Percentiles rank a stretch among this genome's conserved stretches.
Evolutionary conservation across 2,888 invertebrate species (phyloP).

Genomic region (Mylabris sibirica): DNA sequence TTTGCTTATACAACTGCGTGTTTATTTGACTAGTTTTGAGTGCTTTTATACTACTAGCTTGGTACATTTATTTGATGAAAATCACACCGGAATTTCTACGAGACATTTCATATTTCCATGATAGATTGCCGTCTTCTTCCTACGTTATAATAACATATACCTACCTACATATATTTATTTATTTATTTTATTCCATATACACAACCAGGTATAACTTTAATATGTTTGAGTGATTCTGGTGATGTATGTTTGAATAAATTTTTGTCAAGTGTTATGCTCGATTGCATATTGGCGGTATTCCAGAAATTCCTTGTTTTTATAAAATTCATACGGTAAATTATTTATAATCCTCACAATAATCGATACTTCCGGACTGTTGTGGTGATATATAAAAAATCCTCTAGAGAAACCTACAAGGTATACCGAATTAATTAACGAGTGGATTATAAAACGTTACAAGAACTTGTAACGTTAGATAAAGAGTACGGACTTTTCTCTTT

Average conservation of each 20-base stretch:
- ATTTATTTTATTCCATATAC: not conserved
- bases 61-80: not conserved
- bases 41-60: too few species aligned
- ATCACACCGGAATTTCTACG: not conserved
- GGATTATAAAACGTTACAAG: too few species aligned
- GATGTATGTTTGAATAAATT: not conserved
- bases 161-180: slow-evolving; percentile 3
- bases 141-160: not conserved
- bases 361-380: not conserved
- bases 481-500: too few species aligned
- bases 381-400: not conserved
- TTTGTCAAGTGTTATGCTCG: slow-evolving; percentile 1
- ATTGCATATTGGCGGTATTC: not conserved
- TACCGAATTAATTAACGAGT: too few species aligned
- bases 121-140: not conserved
- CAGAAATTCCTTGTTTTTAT: not conserved
- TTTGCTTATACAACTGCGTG: not conserved
- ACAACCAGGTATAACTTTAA: not conserved
- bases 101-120: not conserved
- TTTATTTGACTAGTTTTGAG: not conserved
- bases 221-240: not conserved
- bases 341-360: not conserved
- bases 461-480: too few species aligned
- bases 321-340: not conserved
- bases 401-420: too few species aligned